These are phyloP conservation scores for Spisula solida DNA, from an alignment of 2,888 invertebrate genomes.

Conservation along the genomic window DNA sequence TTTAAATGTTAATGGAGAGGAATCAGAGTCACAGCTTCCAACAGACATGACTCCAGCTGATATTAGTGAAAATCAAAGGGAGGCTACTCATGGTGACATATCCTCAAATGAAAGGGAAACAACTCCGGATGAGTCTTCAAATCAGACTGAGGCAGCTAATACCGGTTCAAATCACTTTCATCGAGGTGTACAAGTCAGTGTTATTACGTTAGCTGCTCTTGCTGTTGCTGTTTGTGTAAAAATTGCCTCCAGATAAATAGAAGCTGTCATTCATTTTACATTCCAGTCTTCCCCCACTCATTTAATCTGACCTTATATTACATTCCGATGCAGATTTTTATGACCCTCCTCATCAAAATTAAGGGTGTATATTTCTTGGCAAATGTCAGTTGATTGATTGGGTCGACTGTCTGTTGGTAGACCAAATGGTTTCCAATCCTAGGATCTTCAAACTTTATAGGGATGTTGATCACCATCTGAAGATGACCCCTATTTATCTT, in stretches of 20 bases:
- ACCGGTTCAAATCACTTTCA: neutral
- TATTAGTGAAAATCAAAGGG: neutral
- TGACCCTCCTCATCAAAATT: too few species aligned
- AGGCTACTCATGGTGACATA: neutral
- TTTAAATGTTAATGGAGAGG: neutral
- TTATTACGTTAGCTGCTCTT: neutral
- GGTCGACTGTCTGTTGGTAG: too few species aligned
- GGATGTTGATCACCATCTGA: too few species aligned
- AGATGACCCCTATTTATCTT: too few species aligned
- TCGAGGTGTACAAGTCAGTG: neutral
- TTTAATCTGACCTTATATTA: too few species aligned
- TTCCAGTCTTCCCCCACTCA: too few species aligned
- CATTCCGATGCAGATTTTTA: too few species aligned
- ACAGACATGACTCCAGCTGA: neutral
- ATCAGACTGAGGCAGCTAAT: neutral
- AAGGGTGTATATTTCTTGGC: too few species aligned
- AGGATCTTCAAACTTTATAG: too few species aligned
- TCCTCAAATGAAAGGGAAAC: slow-evolving; percentile 8
- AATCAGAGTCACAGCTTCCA: neutral
- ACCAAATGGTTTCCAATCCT: too few species aligned
- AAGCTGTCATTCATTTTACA: too few species aligned
- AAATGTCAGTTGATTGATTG: too few species aligned
- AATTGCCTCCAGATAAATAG: neutral
- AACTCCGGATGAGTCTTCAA: neutral
- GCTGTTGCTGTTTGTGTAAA: neutral